phyloP scores from a whole-genome alignment of 2,888 invertebrate species.

The Tuberolachnus salignus region DNA sequence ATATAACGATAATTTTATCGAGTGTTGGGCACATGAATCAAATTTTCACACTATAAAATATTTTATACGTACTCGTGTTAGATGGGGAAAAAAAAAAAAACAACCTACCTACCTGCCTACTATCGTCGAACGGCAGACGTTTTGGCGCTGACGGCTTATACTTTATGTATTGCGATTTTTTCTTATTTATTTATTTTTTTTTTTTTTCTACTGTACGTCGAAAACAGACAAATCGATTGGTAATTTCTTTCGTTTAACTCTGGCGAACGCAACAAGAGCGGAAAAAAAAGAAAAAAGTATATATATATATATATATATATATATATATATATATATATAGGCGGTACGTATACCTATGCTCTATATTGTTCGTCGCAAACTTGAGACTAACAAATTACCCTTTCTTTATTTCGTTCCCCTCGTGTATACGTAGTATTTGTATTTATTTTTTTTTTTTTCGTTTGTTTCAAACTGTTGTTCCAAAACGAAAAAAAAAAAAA shows the following conservation, averaged over 20 bases:
- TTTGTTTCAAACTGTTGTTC: too few species aligned
- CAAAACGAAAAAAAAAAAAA: too few species aligned
- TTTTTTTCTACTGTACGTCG: background rate
- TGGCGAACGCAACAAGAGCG: conserved; percentile 17
- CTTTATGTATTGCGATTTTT: conserved; percentile 49
- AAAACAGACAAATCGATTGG: conserved; percentile 55
- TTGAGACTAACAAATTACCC: conserved; percentile 55
- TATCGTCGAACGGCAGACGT: background rate
- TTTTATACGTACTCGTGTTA: too few species aligned
- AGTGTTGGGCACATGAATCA: too few species aligned
- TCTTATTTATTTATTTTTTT: background rate
- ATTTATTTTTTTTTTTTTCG: background rate
- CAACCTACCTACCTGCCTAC: too few species aligned
- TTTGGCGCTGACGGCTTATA: conserved; percentile 43
- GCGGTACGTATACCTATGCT: background rate
- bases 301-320: too few species aligned
- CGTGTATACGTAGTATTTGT: conserved; percentile 10
- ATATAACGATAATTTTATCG: too few species aligned
- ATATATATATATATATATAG: too few species aligned
- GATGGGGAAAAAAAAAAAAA: background rate
- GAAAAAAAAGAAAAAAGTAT: too few species aligned
- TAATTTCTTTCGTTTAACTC: conserved; percentile 49
- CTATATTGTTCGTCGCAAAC: conserved; percentile 50
- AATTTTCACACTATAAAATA: background rate
- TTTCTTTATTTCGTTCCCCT: conserved; percentile 37